Evolutionary conservation across 2,888 invertebrate genomes (phyloP).

Genomic region (Tipula confusa): DNA sequence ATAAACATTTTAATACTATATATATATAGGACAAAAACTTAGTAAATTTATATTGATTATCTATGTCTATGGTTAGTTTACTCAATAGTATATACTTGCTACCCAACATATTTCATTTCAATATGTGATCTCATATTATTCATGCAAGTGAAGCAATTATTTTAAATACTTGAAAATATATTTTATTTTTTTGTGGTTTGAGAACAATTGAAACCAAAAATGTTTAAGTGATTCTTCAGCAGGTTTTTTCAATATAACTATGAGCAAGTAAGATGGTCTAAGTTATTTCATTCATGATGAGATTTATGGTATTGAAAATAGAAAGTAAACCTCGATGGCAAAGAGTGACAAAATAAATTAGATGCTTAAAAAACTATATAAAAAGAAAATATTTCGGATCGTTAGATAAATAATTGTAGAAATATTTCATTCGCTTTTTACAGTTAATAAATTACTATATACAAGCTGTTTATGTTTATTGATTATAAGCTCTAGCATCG

Average conservation of each 20-base stretch:
- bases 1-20: background rate
- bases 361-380: background rate
- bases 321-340: conserved; percentile 9
- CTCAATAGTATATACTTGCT: background rate
- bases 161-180: background rate
- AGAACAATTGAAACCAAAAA: background rate
- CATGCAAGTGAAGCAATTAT: background rate
- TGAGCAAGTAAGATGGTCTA: background rate
- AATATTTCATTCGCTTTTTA: background rate
- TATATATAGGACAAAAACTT: background rate
- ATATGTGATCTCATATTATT: background rate
- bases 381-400: background rate
- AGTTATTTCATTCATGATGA: background rate
- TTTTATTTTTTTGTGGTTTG: no score
- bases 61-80: background rate
- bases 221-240: background rate
- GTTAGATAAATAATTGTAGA: background rate
- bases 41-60: background rate
- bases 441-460: background rate
- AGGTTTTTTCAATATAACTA: background rate
- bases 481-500: background rate
- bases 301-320: conserved; percentile 14
- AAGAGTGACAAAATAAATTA: conserved; percentile 6
- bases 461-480: background rate
- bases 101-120: background rate